Conservation (phyloP, 2,113 vertebrate genomes). For the chimpanzee (Pan troglodytes) region NHGRI_mPanTro3-v2.1_pri NC_072419.2:12707001-12707500, state of each 20-base stretch:
- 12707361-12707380: background rate
- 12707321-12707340: background rate
- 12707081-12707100: background rate
- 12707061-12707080: background rate
- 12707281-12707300: background rate
- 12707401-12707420: background rate
- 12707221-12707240: background rate
- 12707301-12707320: too few relatives aligned
- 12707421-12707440: background rate
- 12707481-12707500: background rate
- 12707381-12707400: background rate
- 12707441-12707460: background rate
- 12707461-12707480: background rate
- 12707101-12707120: background rate
- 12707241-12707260: background rate
- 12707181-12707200: background rate
- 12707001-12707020: background rate
- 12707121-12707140: background rate
- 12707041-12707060: background rate
- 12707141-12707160: background rate
- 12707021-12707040: background rate
- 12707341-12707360: background rate
- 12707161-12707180: background rate
- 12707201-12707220: background rate
- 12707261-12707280: background rate